Evolutionary conservation across 2,888 invertebrate species (phyloP).

Genomic region (Rugalucina vietnamica): DNA sequence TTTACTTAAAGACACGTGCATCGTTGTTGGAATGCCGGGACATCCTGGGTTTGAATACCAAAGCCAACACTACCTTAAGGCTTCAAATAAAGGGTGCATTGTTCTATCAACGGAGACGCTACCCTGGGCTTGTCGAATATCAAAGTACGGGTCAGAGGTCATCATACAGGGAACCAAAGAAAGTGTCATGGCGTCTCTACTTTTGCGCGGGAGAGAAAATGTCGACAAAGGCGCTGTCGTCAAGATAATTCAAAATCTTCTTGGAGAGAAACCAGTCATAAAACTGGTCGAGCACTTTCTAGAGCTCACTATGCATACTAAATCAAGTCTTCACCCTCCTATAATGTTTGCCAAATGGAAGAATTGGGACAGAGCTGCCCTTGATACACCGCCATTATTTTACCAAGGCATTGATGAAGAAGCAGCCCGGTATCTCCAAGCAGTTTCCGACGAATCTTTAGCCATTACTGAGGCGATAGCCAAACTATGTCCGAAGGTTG

Average conservation of each 20-base stretch:
- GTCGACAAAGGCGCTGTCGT: slow-evolving; percentile 16
- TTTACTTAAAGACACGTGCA: slow-evolving; percentile 52
- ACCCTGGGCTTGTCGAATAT: slow-evolving; percentile 70
- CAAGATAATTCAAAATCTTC: slow-evolving; percentile 35
- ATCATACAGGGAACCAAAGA: slow-evolving; percentile 61
- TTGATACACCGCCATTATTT: slow-evolving; percentile 60
- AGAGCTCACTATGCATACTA: slow-evolving; percentile 48
- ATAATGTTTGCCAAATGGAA: slow-evolving; percentile 62
- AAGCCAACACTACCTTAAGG: slow-evolving; percentile 54
- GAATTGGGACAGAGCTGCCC: slow-evolving; percentile 58
- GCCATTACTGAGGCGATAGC: slow-evolving; percentile 42
- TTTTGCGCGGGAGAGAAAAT: slow-evolving; percentile 26
- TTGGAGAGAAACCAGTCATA: slow-evolving; percentile 59
- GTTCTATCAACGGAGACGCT: slow-evolving; percentile 67
- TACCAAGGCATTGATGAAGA: slow-evolving; percentile 59
- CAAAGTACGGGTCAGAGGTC: slow-evolving; percentile 59
- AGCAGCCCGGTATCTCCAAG: slow-evolving; percentile 44
- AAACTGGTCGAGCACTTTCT: slow-evolving; percentile 48
- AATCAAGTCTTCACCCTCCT: slow-evolving; percentile 51
- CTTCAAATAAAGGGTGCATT: slow-evolving; percentile 43
- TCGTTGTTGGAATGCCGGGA: slow-evolving; percentile 70
- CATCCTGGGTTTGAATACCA: slow-evolving; percentile 72
- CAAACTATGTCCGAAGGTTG: slow-evolving; percentile 44
- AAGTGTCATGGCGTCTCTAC: slow-evolving; percentile 43
- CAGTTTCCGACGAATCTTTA: slow-evolving; percentile 48